Base-by-base conservation (phyloP, 2,888 invertebrate genomes). In the Drosophila kambysellisi region DNA sequence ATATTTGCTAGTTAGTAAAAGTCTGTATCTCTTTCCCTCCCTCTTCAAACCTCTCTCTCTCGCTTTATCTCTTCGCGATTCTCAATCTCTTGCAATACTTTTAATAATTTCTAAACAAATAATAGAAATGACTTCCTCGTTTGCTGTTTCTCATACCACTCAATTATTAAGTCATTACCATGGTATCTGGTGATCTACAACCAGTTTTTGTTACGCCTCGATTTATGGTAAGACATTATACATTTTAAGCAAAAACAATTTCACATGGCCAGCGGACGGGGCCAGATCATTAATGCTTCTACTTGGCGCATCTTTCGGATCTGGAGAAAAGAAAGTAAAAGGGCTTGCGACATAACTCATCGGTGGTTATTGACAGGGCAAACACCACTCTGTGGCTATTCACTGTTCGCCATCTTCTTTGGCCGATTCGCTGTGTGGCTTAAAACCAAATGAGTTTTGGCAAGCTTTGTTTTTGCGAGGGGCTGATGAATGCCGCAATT, bases 131-230 rank as follows among this genome's bases (percentile, higher is more conserved):
- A 65, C 69, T 77, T 79, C 62, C 74, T 53, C 50, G 30, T 32
- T 54, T 30, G 15, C 41, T 20, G 6, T 52, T 7, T 41, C 69
- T 29, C 20, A 35, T 51, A 33, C 70, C 68, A 60, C 67, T 65
- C 84, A 86, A 88, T 88, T 86, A 85, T 81, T 81, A 86, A 86
- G 81, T 72, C 87, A 86, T 85, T 85, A 88, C 64, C 43, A 32
- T 60, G 51, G 65, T 60, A 61, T 59, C 33, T 60, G 20, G 20
- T 25, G 64, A 62, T 51, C 48, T 61, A 56, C 33, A 53, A 43
- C 35, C 65, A 58, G 54, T 57, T 60, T 64, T 20, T 48, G 67
- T 58, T 74, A 74, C 76, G 66, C 73, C 80, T 64, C 46, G 48
- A 56, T 67, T 56, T 68, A 29, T 66, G 25, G 30, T 20, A 43